These are phyloP conservation scores for Polymixis lichenea DNA, from an alignment of 2,888 invertebrate genomes.

Conservation along the genomic window DNA sequence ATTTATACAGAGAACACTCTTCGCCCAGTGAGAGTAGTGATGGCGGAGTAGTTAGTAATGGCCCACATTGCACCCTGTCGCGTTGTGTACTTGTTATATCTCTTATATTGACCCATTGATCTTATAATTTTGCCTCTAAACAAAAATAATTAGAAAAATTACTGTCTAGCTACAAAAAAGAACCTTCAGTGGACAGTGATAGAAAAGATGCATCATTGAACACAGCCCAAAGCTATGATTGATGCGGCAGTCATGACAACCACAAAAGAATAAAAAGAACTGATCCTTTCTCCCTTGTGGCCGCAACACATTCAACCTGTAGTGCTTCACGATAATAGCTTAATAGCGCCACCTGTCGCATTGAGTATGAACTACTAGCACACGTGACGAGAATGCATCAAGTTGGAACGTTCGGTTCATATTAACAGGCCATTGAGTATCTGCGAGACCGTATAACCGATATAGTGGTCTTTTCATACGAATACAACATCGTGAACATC, in stretches of 20 bases:
- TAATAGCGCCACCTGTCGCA: conserved; percentile 41
- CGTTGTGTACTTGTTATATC: too few relatives aligned
- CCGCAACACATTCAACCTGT: conserved; percentile 6
- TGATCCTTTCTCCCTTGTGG: conserved; percentile 8
- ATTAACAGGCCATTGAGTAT: conserved; percentile 33
- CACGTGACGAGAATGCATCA: conserved; percentile 49
- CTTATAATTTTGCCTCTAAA: too few relatives aligned
- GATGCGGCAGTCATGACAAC: too few relatives aligned
- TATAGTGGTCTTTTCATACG: neutral
- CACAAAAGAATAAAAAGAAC: neutral
- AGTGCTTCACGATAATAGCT: conserved; percentile 23
- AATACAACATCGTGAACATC: neutral
- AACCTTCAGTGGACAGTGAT: neutral
- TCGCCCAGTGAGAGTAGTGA: too few relatives aligned
- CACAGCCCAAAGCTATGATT: neutral
- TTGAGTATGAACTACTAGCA: conserved; percentile 37
- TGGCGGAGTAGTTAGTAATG: too few relatives aligned
- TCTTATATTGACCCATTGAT: too few relatives aligned
- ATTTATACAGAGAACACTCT: too few relatives aligned
- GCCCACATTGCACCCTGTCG: too few relatives aligned
- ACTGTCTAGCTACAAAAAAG: neutral
- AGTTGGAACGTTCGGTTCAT: conserved; percentile 6
- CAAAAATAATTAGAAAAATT: too few relatives aligned
- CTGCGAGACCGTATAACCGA: neutral
- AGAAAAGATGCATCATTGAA: neutral